These are phyloP conservation scores for Arizona elegans DNA, from an alignment of 2,113 vertebrate species.

Conservation along the genomic window DNA sequence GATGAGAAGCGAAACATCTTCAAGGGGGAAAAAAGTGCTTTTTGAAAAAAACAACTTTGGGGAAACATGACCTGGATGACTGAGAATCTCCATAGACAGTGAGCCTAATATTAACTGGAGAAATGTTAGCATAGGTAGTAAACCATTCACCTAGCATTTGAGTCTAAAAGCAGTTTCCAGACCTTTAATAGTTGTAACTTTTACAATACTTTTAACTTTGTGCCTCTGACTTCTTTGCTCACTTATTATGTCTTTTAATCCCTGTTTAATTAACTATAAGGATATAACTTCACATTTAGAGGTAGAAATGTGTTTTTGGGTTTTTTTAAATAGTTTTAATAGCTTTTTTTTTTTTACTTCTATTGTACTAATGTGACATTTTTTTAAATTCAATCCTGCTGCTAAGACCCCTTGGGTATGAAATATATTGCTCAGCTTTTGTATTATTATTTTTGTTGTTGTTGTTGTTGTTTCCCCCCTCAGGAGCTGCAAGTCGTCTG, in stretches of 20 bases:
- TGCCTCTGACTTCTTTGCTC: background rate
- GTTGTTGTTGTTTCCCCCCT: background rate
- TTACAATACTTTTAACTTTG: background rate
- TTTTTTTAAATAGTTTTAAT: background rate
- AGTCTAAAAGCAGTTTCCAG: background rate
- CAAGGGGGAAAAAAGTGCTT: background rate
- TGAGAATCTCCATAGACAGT: background rate
- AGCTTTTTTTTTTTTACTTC: background rate
- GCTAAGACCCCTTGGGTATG: background rate
- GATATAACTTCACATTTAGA: background rate
- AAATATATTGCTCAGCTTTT: background rate
- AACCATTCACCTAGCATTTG: background rate
- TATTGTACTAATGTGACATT: background rate
- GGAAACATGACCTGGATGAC: background rate
- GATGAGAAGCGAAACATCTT: too few species aligned
- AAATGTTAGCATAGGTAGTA: background rate
- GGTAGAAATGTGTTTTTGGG: background rate
- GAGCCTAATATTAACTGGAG: background rate
- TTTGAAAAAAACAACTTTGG: background rate
- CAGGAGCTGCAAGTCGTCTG: constrained; percentile 85
- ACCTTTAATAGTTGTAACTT: background rate
- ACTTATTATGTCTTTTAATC: background rate
- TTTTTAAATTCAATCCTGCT: background rate
- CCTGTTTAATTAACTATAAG: background rate
- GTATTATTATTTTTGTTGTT: background rate